Conservation (phyloP, 37 sponge, comb jelly and placozoan genomes). For the Spongilla lacustris region DNA sequence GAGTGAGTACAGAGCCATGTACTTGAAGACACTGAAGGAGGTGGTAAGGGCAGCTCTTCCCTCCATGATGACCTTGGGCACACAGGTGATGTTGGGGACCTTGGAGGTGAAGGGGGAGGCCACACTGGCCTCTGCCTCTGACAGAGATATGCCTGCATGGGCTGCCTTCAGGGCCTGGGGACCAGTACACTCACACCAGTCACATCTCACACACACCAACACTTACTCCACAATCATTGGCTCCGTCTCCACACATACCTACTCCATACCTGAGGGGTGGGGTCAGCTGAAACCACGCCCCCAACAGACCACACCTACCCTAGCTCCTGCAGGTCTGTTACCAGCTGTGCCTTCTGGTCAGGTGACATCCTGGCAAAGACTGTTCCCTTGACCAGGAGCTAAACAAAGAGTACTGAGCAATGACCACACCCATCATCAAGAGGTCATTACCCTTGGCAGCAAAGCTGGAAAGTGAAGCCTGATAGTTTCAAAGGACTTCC, state of each 20-base stretch:
- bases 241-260: constrained; percentile 98
- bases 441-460: background rate
- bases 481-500: constrained; percentile 48
- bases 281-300: background rate
- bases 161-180: constrained; percentile 90
- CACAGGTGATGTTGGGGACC: constrained; percentile 73
- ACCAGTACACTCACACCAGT: background rate
- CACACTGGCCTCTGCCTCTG: constrained; percentile 95
- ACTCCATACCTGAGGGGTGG: constrained; percentile 60
- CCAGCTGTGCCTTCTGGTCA: constrained; percentile 78
- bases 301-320: constrained; percentile 50
- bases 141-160: constrained; percentile 91
- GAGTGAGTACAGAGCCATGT: constrained; percentile 94
- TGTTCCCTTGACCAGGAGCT: constrained; percentile 79
- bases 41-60: constrained; percentile 92
- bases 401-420: background rate
- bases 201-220: background rate
- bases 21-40: constrained; percentile 88
- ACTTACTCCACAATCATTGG: constrained; percentile 97
- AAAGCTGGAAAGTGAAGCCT: constrained; percentile 19
- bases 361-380: constrained; percentile 96
- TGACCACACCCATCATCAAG: background rate
- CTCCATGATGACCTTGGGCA: constrained; percentile 81
- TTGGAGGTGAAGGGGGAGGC: constrained; percentile 96
- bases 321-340: constrained; percentile 70